These are phyloP conservation scores for Enhydra lutris DNA, from an alignment of 2,113 vertebrate species.

Conservation along the genomic window DNA sequence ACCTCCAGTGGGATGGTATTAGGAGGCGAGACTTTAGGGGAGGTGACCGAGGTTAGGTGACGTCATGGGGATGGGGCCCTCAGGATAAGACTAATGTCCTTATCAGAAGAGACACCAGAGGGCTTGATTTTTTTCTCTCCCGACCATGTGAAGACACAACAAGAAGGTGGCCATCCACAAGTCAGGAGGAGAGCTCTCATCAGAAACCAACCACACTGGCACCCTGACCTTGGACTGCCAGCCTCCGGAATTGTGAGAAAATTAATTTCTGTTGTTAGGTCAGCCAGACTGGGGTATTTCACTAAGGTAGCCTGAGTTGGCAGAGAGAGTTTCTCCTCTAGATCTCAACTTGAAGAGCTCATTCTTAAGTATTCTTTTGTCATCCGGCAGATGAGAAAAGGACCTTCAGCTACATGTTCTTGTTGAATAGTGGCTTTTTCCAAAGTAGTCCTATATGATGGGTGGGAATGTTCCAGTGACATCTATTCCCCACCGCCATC, in stretches of 20 bases:
- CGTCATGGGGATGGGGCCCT: neutral
- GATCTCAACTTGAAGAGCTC: neutral
- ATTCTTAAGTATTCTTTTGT: neutral
- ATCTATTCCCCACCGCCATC: neutral
- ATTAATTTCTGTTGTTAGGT: neutral
- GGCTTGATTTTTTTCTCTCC: neutral
- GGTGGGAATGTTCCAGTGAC: neutral
- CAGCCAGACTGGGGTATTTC: fast-evolving
- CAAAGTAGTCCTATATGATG: neutral
- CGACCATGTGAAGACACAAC: neutral
- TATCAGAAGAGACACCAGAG: neutral
- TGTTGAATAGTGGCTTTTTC: too few species aligned
- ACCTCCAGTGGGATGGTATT: neutral
- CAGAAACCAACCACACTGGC: neutral
- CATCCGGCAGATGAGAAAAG: neutral
- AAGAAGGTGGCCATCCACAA: neutral
- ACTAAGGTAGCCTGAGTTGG: neutral
- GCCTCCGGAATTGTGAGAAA: neutral
- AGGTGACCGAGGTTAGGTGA: neutral
- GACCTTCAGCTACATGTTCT: neutral
- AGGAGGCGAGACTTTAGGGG: neutral
- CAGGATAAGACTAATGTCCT: neutral
- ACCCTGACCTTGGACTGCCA: neutral
- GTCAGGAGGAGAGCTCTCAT: neutral
- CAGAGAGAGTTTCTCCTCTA: neutral